Conservation (phyloP, 2,888 invertebrate species). For the Orthosia gracilis region DNA sequence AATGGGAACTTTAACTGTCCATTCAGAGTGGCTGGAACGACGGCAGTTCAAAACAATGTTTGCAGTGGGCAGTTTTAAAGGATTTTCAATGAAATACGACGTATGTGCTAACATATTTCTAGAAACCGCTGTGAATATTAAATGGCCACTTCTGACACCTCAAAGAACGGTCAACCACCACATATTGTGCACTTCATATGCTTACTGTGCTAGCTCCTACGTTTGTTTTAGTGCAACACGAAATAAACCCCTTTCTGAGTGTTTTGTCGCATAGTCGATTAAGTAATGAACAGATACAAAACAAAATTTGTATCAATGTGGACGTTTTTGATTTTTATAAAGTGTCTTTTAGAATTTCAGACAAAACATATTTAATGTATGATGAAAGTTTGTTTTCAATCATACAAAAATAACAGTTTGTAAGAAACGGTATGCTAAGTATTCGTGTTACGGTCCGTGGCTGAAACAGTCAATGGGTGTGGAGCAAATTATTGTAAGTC, state of each 20-base stretch:
- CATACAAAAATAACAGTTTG: constrained; percentile 29
- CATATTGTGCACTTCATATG: constrained; percentile 23
- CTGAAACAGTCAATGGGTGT: constrained; percentile 76
- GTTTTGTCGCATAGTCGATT: neutral
- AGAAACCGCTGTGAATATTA: constrained; percentile 72
- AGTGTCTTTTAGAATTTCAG: neutral
- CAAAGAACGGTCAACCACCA: constrained; percentile 52
- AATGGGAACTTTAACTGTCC: constrained; percentile 86
- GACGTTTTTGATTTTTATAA: neutral
- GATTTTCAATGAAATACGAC: constrained; percentile 78
- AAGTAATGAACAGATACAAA: neutral
- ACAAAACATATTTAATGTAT: neutral
- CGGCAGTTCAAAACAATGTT: constrained; percentile 84
- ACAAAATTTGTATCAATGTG: neutral
- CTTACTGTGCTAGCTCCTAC: constrained; percentile 16
- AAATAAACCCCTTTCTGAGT: constrained; percentile 2
- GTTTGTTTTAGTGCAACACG: neutral
- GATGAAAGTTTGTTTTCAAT: neutral
- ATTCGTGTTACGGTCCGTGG: constrained; percentile 45
- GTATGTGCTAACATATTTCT: constrained; percentile 67
- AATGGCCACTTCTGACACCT: constrained; percentile 56
- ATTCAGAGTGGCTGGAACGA: constrained; percentile 79
- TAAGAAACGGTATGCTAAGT: constrained; percentile 29
- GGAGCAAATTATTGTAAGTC: constrained; percentile 81
- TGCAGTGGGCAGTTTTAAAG: constrained; percentile 70